Base-by-base conservation (phyloP, 1,140 invertebrate species). In the Maniola jurtina region DNA sequence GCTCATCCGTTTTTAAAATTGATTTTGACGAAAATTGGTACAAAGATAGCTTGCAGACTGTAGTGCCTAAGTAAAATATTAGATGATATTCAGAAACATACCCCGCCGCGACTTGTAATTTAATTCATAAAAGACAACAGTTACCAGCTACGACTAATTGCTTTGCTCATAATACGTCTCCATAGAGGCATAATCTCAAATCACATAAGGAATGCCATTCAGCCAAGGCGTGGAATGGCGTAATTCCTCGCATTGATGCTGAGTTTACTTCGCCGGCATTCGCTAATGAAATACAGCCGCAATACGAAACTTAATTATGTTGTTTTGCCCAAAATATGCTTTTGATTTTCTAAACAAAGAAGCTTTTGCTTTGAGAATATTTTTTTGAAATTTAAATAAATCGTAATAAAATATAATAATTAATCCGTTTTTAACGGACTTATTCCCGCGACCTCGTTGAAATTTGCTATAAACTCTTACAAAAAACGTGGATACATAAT, bases 201-300 rank as follows among this genome's bases (percentile, higher is more conserved):
- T 74, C 69, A 74, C 66, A 71, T 54, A 71, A 71, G 72, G 72
- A 74, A 74, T 74, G 72, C 64, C 58, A 66, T 69, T 66, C 69
- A 71, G 61, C 66, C 61, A 61, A 54, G 57, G 61, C 60, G 72
- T 74, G 68, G 66, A 74, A 74, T 71, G 64, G 66, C 72, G 56
- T 68, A 71, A 71, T 74, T 74, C 69, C 64, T 61, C 70, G 61
- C 69, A 74, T 71, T 71, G 69, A 69, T 71, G 72, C 56, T 62
- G 69, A 74, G 71, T 74, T 69, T 71, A 56, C 68, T 66, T 50
- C 33, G 63, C 45, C 58, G 60, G 63, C 62, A 68, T 68, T 69
- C 64, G 64, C 64, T 74, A 71, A 71, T 71, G 69, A 74, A 74
- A 74, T 74, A 74, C 56, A 65, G 64, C 48, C 36, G 63, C 62